These are phyloP conservation scores for Petrolisthes cinctipes DNA, from an alignment of 2,888 invertebrate species.

Conservation along the genomic window DNA sequence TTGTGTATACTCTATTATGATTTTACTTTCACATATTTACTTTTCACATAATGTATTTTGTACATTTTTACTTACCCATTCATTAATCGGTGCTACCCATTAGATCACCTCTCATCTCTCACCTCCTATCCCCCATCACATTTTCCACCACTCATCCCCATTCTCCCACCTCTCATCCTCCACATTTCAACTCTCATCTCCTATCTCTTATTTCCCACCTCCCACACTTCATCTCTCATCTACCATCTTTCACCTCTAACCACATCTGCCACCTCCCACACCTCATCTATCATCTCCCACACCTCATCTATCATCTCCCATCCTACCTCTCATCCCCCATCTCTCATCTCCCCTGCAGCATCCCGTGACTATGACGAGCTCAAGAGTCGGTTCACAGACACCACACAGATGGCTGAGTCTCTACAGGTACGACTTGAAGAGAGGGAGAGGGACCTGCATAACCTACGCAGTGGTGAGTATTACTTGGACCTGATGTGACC, in stretches of 20 bases:
- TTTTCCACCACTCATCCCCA: background rate
- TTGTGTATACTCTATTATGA: too few species aligned
- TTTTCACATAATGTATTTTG: background rate
- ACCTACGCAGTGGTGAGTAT: slow-evolving; percentile 51
- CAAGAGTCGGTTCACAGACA: slow-evolving; percentile 50
- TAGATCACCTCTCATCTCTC: background rate
- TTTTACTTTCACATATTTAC: background rate
- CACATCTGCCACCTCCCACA: background rate
- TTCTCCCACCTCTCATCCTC: background rate
- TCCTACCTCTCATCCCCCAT: background rate
- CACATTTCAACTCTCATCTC: background rate
- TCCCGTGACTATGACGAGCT: slow-evolving; percentile 60
- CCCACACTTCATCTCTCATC: background rate
- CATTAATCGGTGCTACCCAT: background rate
- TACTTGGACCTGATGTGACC: background rate
- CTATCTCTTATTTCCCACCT: background rate
- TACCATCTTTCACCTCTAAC: background rate
- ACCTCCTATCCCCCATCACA: background rate
- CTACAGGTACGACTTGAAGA: slow-evolving; percentile 51
- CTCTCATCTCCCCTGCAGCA: slow-evolving; percentile 36
- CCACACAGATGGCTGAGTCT: slow-evolving; percentile 36
- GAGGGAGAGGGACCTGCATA: slow-evolving; percentile 51
- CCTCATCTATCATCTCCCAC: background rate
- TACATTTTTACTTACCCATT: background rate
- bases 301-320: background rate